Percentiles rank a stretch among this genome's conserved stretches.
Conservation (phyloP, 1,140 invertebrate species). For the Microplitis mediator region DNA sequence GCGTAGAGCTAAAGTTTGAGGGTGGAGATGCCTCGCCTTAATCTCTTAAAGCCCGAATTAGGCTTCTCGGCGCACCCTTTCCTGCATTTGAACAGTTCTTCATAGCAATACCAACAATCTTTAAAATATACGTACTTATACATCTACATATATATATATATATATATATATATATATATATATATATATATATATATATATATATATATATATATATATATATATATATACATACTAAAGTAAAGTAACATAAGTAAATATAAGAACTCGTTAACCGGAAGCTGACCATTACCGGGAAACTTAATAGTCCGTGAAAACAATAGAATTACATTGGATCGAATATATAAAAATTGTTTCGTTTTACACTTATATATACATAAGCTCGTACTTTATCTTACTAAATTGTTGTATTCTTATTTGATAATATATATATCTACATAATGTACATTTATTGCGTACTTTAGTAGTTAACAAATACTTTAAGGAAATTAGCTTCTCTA, state of each 20-base stretch:
- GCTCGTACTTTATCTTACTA: not conserved
- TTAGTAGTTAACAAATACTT: too few species aligned
- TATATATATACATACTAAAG: too few species aligned
- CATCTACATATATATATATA: too few species aligned
- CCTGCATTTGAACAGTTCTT: constrained; percentile 58
- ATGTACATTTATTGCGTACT: too few species aligned
- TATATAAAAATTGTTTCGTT: constrained; percentile 51
- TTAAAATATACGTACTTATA: too few species aligned
- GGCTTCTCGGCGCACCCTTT: constrained; percentile 55
- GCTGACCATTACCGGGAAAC: constrained; percentile 53
- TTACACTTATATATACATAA: not conserved
- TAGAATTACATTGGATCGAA: constrained; percentile 57
- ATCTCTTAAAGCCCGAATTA: constrained; percentile 57
- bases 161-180: too few species aligned
- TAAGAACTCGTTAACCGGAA: constrained; percentile 50
- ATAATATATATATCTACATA: too few species aligned
- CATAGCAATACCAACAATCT: constrained; percentile 7
- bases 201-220: too few species aligned
- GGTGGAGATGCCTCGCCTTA: constrained; percentile 50
- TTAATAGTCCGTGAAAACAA: constrained; percentile 64
- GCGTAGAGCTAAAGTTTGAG: not conserved
- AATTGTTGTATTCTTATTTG: not conserved
- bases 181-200: too few species aligned
- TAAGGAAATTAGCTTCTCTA: too few species aligned
- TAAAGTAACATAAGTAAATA: not conserved